Evolutionary conservation across 2,797 vertebrate genomes (phyloP), one percentile per base, ranked within the genome.

Genomic region (Pachyuromys duprasi): DNA sequence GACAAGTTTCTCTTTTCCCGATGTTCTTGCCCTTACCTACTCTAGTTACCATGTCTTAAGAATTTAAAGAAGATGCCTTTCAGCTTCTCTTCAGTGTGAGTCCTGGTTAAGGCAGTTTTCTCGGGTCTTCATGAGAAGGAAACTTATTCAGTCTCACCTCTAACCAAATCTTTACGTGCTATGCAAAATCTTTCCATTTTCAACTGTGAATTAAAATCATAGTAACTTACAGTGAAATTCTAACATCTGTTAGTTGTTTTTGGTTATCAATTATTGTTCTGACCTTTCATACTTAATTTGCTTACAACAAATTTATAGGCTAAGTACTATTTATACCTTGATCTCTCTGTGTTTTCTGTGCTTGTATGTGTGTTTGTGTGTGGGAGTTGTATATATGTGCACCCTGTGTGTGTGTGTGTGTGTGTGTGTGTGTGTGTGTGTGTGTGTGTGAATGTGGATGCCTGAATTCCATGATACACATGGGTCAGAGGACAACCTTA

Each of bases 121-220:
- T 86, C 74, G 5, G 5, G 22, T 90, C 28, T 86, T 79, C 20
- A n/a, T 69, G 63, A 78, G 79, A 91, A 13, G 83, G 79, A 91
- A 86, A 80, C 2, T 5, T 67, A 42, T 39, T 49, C 20, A 78
- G 18, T 65, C 81, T 93, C n/a, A 69, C 15, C 14, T 69, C 45
- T 60, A 42, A 57, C 62, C 62, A 88, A 60, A 93, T 72, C 63
- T 28, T 93, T 75, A 80, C 60, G 87, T 78, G 0, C 1, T 53
- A 24, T 91, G 45, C 12, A 78, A 57, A 91, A 24, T 7, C 31
- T 26, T 20, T 92, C 69, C 22, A 74, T 31, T 39, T 86, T 93
- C 57, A 81, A 69, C 49, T 28, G 42, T n/a, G 24, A 96, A 60
- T 96, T 91, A 62, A 95, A 90, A 90, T 87, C 13, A 33, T 63